Evolutionary conservation across 2,888 invertebrate species (phyloP), one percentile per base, ranked within the genome.

Genomic region (Plemyria rubiginata): DNA sequence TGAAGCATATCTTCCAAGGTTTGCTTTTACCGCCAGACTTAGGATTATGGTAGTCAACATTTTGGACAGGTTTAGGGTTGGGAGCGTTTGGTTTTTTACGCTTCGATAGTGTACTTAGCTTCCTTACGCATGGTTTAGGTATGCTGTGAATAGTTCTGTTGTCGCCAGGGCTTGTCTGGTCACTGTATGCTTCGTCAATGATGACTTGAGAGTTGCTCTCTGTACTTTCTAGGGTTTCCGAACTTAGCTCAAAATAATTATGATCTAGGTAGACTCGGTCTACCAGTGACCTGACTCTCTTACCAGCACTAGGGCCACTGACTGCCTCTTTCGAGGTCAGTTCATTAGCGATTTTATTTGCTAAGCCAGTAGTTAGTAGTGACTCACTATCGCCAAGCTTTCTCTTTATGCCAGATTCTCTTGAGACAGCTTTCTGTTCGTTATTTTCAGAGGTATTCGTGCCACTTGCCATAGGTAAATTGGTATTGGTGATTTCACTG

Each of bases 1-100:
- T 15, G 38, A 58, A 12, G 16, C 16, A 49, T 2, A 48, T n/a
- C 9, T 53, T 59, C n/a, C 15, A 32, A 13, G 52, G n/a, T n/a
- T 36, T 45, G 15, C 4, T 32, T 32, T 16, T 48, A n/a, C 13
- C 22, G 28, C n/a, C 12, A 36, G 53, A 15, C 13, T 16, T 16
- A 51, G 16, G 11, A 12, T 48, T 13, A 29, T n/a, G 40, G 38
- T 6, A 49, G 11, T 11, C 36, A 7, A 13, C 32, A 13, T 22
- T 41, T 13, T 11, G 22, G 46, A 22, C 22, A 3, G 22, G 3
- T 11, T 22, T 5, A 12, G 1, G 3, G 29, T 48, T 1, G n/a
- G 36, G 2, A 38, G 36, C 7, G 11, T 38, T 11, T 3, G 36
- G 11, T 7, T 7, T 36, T 9, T 38, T 38, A 8, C 11, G 11